Evolutionary conservation across 2,113 vertebrate genomes (phyloP), one percentile per base, ranked within the genome.

Genomic region (Aphyosemion australe): DNA sequence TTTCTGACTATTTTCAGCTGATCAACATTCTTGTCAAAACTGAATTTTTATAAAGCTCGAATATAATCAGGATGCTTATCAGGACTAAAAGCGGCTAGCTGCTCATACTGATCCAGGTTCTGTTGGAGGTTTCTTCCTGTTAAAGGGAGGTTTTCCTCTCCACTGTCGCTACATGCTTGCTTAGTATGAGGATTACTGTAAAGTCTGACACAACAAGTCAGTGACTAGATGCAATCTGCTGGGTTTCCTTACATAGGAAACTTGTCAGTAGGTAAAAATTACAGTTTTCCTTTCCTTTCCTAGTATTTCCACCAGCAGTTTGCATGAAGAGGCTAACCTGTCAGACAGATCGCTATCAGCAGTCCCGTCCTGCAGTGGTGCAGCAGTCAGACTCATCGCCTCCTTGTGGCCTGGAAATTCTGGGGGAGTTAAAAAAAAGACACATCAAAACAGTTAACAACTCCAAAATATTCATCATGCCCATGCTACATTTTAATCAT

Each of bases 261-360:
- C 26, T 26, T 26, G n/a, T n/a, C n/a, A n/a, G n/a, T n/a, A 5
- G 45, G 45, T 26, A 26, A n/a, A 46, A 46, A 46, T 46, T 46
- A 42, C 11, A 46, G 42, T 15, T 45, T 45, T 45, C 14, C 6
- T 37, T 37, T 37, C 4, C 26, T 26, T 26, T 26, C 26, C 26
- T 26, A 5, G 3, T 2, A 5, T 26, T 26, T 26, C 26, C 26
- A 26, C 26, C 26, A 26, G 26, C 26, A 26, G 7, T 37, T 37
- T 10, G 9, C 34, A 48, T 19, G n/a, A 48, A 48, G 15, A 26
- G n/a, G 56, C 76, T 55, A 3, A 98, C 96, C 95, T 94, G 91
- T 98, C 96, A 64, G 95, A 97, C 78, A 96, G 89, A 83, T 96
- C 95, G 80, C 94, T 95, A 91, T 93, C 95, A 78, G 92, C 93